Conservation (phyloP, 1,140 invertebrate species). For the Drosophila equinoxialis region DNA sequence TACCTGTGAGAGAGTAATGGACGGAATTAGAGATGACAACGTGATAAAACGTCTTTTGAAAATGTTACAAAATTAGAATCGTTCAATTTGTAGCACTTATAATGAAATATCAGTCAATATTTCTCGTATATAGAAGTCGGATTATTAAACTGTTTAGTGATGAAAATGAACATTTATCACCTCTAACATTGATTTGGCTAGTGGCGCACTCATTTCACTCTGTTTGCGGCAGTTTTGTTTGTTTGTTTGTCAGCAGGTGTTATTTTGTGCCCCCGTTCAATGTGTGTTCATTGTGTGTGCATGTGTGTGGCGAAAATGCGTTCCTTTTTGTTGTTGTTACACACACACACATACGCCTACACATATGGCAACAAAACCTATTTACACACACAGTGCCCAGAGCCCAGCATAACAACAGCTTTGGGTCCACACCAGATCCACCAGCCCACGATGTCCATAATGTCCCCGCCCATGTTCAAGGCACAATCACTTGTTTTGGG, state of each 20-base stretch:
- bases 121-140: too few relatives aligned
- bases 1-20: conserved; percentile 49
- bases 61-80: background rate
- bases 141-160: too few relatives aligned
- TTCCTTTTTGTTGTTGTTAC: conserved; percentile 65
- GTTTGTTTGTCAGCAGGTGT: conserved; percentile 77
- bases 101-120: too few relatives aligned
- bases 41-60: background rate
- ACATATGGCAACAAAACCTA: conserved; percentile 69
- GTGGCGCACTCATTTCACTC: conserved; percentile 62
- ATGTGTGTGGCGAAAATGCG: conserved; percentile 64
- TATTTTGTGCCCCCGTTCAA: conserved; percentile 70
- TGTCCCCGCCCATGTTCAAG: conserved; percentile 23
- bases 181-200: conserved; percentile 28
- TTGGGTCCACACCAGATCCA: conserved; percentile 3
- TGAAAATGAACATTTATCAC: conserved; percentile 6
- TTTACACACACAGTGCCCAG: conserved; percentile 61
- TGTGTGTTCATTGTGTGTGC: conserved; percentile 38
- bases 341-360: conserved; percentile 18
- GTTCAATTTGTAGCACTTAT: background rate
- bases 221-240: conserved; percentile 73
- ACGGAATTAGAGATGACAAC: conserved; percentile 33
- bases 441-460: conserved; percentile 12
- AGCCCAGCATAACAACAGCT: background rate
- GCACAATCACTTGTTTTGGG: conserved; percentile 71